A percentile compares a stretch with the other conserved stretches of the same genome.
Conservation (phyloP, 1,140 invertebrate genomes). For the Aleiodes sp. region DNA sequence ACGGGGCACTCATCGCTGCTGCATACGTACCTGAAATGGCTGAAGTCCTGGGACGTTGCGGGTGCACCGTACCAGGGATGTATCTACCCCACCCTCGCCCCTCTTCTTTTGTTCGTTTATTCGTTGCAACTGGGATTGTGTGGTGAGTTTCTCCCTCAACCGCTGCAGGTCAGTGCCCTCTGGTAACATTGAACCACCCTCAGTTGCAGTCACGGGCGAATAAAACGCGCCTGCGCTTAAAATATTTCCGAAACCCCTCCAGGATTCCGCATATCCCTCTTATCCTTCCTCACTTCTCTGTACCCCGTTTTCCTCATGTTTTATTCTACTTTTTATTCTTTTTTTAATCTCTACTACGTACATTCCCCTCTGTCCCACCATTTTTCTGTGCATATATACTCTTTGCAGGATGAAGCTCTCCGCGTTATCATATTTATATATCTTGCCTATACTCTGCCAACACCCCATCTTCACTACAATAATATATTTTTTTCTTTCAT, state of each 20-base stretch:
- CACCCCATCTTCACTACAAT: too few species aligned
- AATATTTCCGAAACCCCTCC: slow-evolving; percentile 39
- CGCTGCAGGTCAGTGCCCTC: slow-evolving; percentile 61
- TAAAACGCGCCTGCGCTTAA: slow-evolving; percentile 51
- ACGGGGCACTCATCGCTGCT: neutral
- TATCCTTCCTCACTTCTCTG: neutral
- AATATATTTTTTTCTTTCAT: too few species aligned
- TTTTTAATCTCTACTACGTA: too few species aligned
- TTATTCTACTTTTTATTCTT: slow-evolving; percentile 19
- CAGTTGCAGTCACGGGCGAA: slow-evolving; percentile 64
- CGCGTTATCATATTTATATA: too few species aligned
- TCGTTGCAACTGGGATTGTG: too few species aligned
- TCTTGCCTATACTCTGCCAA: too few species aligned
- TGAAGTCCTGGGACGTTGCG: neutral
- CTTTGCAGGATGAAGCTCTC: too few species aligned
- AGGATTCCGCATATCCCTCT: slow-evolving; percentile 31
- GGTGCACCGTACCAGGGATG: slow-evolving; percentile 29
- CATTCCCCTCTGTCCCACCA: too few species aligned
- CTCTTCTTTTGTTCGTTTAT: too few species aligned
- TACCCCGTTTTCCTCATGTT: neutral
- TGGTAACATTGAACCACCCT: slow-evolving; percentile 67
- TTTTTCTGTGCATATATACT: too few species aligned
- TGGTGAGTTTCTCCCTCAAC: neutral
- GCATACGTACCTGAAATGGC: neutral
- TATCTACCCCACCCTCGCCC: neutral